Evolutionary conservation across 2,888 invertebrate species (phyloP), one percentile per base, ranked within the genome.

Genomic region (Scaptomyza tumidula): DNA sequence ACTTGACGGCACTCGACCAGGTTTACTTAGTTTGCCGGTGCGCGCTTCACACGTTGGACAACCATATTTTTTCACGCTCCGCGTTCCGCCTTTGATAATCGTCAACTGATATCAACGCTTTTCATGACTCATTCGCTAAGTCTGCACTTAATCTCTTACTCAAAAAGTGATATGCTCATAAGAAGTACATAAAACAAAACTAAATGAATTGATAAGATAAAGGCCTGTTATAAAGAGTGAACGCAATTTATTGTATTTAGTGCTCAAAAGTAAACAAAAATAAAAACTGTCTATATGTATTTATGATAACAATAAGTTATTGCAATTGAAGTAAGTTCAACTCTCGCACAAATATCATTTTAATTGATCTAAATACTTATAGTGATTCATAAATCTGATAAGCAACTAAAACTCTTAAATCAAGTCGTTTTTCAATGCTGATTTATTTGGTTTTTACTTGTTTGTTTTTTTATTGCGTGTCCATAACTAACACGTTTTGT

Each of bases 21-120:
- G 67, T 78, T 64, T 54, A 56, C 68, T 80, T 68, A 83, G 88
- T 86, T 86, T 86, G 79, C 86, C 86, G 88, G 86, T 58, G 78
- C 75, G 68, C 79, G 79, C 81, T 86, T 71, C 48, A 39, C 73
- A 72, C 71, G 73, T 68, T 83, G 75, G 80, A 80, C 79, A 83
- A 60, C 37, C 33, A 10, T 59, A 9, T 16, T 14, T 16, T 56
- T 69, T 48, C 44, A 59, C 70, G 75, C 59, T 69, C 48, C 69
- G 68, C 56, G 64, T 64, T 64, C 45, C 44, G 71, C 48, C 45
- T 65, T 46, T 50, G 45, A 16, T 56, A 64, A 58, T 50, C 29
- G 29, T 29, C 59, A 43, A 53, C 48, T 68, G 68, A 68, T 68
- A 75, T 58, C 10, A 63, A 33, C 39, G 35, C 7, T 19, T 11